phyloP scores from a whole-genome alignment of 2,888 invertebrate genomes.

The Rhodophaea formosa region DNA sequence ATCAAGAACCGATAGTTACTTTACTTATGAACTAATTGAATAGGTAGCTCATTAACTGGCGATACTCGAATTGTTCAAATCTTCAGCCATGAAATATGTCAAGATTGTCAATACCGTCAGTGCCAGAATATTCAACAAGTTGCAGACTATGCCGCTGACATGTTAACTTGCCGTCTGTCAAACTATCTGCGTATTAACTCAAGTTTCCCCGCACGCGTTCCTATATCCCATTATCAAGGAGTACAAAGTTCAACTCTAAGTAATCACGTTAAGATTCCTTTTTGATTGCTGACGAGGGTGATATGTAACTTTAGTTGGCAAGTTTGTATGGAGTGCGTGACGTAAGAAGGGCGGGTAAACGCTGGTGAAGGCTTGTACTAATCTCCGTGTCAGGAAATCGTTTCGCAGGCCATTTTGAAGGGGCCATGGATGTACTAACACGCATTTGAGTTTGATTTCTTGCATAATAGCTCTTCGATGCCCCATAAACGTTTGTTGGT shows the following conservation, averaged over 20 bases:
- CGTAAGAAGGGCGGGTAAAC: conserved; percentile 77
- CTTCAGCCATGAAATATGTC: conserved; percentile 36
- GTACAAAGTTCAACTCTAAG: conserved; percentile 51
- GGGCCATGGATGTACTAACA: conserved; percentile 68
- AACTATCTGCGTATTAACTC: conserved; percentile 65
- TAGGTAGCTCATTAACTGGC: too few relatives aligned
- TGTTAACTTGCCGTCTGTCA: conserved; percentile 79
- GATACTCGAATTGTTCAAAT: too few relatives aligned
- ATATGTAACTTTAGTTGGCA: conserved; percentile 55
- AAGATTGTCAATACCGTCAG: conserved; percentile 60
- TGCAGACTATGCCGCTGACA: conserved; percentile 68
- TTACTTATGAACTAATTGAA: too few relatives aligned
- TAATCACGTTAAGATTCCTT: conserved; percentile 45
- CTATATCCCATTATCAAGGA: conserved; percentile 28
- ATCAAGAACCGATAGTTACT: too few relatives aligned
- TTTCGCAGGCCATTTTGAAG: conserved; percentile 80
- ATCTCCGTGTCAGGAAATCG: conserved; percentile 82
- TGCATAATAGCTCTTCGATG: conserved; percentile 68
- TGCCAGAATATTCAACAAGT: conserved; percentile 64
- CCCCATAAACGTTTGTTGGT: conserved; percentile 22
- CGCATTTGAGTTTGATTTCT: conserved; percentile 73
- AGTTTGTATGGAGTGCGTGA: conserved; percentile 72
- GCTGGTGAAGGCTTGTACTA: conserved; percentile 80
- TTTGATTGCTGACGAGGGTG: conserved; percentile 44
- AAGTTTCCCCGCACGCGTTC: conserved; percentile 38